Evolutionary conservation across 2,888 invertebrate species (phyloP), one percentile per base, ranked within the genome.

Genomic region (Drosophila picticornis): DNA sequence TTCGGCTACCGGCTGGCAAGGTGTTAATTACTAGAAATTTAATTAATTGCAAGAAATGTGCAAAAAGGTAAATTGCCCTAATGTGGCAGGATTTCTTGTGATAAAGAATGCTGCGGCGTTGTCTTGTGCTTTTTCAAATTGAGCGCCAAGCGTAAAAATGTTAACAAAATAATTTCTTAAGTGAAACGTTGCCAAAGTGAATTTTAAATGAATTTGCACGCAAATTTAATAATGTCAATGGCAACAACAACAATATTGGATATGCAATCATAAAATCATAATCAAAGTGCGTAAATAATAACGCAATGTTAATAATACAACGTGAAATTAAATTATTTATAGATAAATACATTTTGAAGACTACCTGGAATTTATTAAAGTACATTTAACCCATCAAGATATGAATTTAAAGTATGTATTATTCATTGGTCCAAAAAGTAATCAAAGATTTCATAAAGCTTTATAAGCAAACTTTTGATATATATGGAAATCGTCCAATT

Each of bases 1-100:
- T 52, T 32, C 57, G 34, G 29, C 36, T n/a, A 32, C 36, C 43
- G n/a, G 29, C 19, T 34, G 34, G 29, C 56, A 75, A 85, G 85
- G 83, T 88, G 88, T 85, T 83, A 87, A 85, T 87, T 87, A 73
- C 74, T 61, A 27, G n/a, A 73, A 82, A 80, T 75, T 72, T 52
- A 67, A 82, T 80, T 84, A 80, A 83, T 72, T 59, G 56, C 72
- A 61, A 72, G 61, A 40, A 72, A 81, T 66, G 72, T 32, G 29
- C 10, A 16, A 64, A 29, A 68, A 81, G 71, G 59, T 68, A 55
- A 79, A 74, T 83, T 74, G 58, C 61, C 50, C 62, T 68, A 70
- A 67, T 55, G 64, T 48, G 51, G 19, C 32, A 50, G 69, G 61
- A 75, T 74, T 72, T 59, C 59, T 50, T 69, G 25, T 11, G 22